Conservation (phyloP, 2,888 invertebrate genomes). For the Elegia similella region DNA sequence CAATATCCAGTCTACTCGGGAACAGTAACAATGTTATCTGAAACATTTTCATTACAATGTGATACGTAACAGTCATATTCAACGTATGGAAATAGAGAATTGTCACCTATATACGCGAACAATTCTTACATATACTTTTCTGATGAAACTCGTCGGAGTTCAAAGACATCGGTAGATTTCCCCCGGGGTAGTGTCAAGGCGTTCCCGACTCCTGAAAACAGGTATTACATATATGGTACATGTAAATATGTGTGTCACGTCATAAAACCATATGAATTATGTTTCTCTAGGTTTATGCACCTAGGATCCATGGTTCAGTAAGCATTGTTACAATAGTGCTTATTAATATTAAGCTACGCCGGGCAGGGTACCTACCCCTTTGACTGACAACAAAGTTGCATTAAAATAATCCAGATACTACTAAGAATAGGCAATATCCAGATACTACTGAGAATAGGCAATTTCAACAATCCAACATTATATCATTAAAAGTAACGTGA, state of each 20-base stretch:
- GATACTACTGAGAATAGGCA: too few relatives aligned
- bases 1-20: background rate
- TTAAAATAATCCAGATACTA: too few relatives aligned
- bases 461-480: too few relatives aligned
- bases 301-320: too few relatives aligned
- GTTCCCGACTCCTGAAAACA: slow-evolving; percentile 1
- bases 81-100: slow-evolving; percentile 1
- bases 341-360: too few relatives aligned
- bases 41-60: slow-evolving; percentile 6
- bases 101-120: background rate
- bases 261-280: background rate
- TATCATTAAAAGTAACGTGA: too few relatives aligned
- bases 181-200: slow-evolving; percentile 20
- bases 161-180: slow-evolving; percentile 24
- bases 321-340: too few relatives aligned
- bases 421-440: too few relatives aligned
- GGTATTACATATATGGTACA: slow-evolving; percentile 2
- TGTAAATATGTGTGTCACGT: background rate
- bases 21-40: background rate
- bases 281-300: too few relatives aligned
- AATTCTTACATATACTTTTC: slow-evolving; percentile 14
- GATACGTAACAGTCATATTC: slow-evolving; percentile 3
- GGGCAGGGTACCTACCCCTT: too few relatives aligned
- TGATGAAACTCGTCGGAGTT: slow-evolving; percentile 24
- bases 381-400: too few relatives aligned